Conservation (phyloP, 1,140 invertebrate species). For the Atta cephalotes region DNA sequence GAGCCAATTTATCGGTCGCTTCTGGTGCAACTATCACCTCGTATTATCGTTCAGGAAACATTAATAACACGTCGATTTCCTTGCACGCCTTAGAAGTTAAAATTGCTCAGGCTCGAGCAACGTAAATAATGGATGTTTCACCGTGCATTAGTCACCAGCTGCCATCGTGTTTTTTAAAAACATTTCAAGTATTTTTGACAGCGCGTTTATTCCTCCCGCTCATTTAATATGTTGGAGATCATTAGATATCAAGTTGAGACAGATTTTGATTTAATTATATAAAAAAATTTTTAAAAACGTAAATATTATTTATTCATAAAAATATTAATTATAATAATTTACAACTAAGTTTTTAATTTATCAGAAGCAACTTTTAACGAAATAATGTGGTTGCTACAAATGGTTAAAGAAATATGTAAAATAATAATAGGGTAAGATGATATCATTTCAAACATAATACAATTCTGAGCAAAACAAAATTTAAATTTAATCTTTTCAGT, state of each 20-base stretch:
- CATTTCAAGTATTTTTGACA: conserved; percentile 16
- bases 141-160: not conserved
- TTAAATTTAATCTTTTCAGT: too few relatives aligned
- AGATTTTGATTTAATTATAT: not conserved
- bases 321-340: not conserved
- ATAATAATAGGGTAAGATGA: not conserved
- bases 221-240: not conserved
- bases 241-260: not conserved
- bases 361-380: not conserved
- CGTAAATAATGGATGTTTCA: conserved; percentile 29
- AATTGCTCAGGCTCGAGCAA: not conserved
- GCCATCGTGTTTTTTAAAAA: conserved; percentile 32
- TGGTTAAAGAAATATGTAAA: conserved; percentile 5
- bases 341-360: not conserved
- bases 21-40: conserved; percentile 29
- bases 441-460: too few relatives aligned
- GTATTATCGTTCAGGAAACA: conserved; percentile 37
- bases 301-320: not conserved
- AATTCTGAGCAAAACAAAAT: too few relatives aligned
- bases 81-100: conserved; percentile 16
- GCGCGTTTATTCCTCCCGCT: conserved; percentile 11
- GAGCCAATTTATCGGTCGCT: not conserved
- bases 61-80: conserved; percentile 53
- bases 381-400: not conserved
- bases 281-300: not conserved